Evolutionary conservation across 2,888 invertebrate species (phyloP).

Genomic region (Corbicula japonica): DNA sequence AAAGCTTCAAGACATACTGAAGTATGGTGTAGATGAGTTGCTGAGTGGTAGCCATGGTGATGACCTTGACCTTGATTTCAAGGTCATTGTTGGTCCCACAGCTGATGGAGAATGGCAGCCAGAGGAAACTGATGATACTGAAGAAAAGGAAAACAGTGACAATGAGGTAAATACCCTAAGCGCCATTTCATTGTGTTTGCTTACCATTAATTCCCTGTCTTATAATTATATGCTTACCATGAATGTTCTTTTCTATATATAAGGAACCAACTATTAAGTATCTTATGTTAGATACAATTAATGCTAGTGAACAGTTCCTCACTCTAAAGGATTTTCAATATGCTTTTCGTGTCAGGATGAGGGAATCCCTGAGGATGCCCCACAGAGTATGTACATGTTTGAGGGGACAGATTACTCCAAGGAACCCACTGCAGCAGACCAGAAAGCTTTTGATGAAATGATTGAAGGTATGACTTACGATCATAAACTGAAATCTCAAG

Average conservation of each 20-base stretch:
- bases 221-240: neutral
- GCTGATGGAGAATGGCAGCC: conserved; percentile 81
- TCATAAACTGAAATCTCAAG: too few species aligned
- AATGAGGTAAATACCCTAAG: neutral
- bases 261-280: too few species aligned
- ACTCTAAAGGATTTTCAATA: too few species aligned
- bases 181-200: neutral
- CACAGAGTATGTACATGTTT: conserved; percentile 85
- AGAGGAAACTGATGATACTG: conserved; percentile 52
- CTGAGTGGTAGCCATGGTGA: conserved; percentile 78
- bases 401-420: conserved; percentile 86
- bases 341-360: too few species aligned
- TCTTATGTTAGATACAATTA: too few species aligned
- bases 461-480: conserved; percentile 76
- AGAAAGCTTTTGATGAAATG: conserved; percentile 82
- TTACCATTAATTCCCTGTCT: neutral
- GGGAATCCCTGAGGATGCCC: conserved; percentile 53
- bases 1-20: conserved; percentile 85
- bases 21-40: conserved; percentile 85
- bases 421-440: conserved; percentile 81
- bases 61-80: conserved; percentile 80
- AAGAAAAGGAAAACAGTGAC: conserved; percentile 29
- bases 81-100: conserved; percentile 79
- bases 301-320: too few species aligned
- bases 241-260: too few species aligned